Percentiles rank a stretch among this genome's conserved stretches.
Conservation (phyloP, 2,797 vertebrate genomes). For the Anomalospiza imberbis region DNA sequence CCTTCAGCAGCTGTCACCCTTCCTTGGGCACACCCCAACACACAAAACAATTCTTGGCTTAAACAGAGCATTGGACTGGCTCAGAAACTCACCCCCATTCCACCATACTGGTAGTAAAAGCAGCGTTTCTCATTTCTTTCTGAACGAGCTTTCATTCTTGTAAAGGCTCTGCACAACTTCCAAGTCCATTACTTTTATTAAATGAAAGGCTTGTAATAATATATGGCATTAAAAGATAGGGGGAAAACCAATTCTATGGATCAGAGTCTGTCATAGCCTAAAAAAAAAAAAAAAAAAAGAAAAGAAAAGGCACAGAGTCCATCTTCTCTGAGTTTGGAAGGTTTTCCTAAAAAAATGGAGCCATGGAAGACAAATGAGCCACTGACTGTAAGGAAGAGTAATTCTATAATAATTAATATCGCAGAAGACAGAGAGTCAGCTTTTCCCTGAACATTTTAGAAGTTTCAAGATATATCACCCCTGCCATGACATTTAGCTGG, state of each 20-base stretch:
- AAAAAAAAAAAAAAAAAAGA: background rate
- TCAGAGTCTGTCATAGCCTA: background rate
- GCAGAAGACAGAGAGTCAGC: background rate
- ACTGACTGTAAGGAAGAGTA: background rate
- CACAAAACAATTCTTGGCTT: background rate
- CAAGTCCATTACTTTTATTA: background rate
- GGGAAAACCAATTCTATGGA: background rate
- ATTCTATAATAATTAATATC: conserved; percentile 23
- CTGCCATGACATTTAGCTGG: background rate
- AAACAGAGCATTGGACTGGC: background rate
- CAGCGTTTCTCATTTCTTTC: background rate
- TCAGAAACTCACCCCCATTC: background rate
- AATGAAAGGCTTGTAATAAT: background rate
- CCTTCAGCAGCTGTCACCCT: background rate
- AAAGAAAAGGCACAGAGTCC: background rate
- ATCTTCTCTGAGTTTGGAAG: background rate
- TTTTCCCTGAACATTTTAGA: background rate
- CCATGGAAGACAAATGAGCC: background rate
- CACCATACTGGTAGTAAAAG: background rate
- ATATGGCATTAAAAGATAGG: background rate
- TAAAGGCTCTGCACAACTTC: background rate
- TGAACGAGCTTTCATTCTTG: background rate
- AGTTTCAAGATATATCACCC: background rate
- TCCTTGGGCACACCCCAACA: background rate
- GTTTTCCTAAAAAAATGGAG: background rate